Percentiles rank a stretch among this genome's conserved stretches.
phyloP scores from a whole-genome alignment of 2,797 vertebrate species.

The Dicrostonyx torquatus region DNA sequence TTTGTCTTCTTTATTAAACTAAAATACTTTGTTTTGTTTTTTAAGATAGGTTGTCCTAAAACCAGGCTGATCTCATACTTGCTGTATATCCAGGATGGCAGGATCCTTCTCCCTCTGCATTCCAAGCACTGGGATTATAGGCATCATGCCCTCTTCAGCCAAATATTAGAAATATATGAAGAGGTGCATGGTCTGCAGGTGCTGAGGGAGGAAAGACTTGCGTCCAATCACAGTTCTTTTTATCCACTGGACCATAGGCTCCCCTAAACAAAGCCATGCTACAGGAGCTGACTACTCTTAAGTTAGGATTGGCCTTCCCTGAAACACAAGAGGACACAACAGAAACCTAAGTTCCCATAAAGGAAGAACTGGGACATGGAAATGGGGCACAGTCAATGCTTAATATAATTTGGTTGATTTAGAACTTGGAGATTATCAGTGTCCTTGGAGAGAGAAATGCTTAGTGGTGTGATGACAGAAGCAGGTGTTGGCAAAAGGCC shows the following conservation, averaged over 20 bases:
- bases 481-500: background rate
- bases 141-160: background rate
- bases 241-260: background rate
- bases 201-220: background rate
- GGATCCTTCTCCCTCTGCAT: background rate
- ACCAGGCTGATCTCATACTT: too few relatives aligned
- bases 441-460: background rate
- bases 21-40: background rate
- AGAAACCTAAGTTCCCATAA: slow-evolving; percentile 8
- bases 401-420: background rate
- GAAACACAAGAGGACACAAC: background rate
- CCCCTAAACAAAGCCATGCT: background rate
- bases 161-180: background rate
- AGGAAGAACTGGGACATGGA: slow-evolving; percentile 16
- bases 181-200: background rate
- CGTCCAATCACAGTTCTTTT: background rate
- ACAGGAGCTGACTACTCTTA: background rate
- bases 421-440: background rate
- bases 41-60: background rate
- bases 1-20: background rate
- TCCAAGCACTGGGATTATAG: background rate
- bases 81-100: background rate
- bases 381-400: background rate
- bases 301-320: background rate
- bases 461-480: background rate